Conservation (phyloP, 2,113 vertebrate genomes). For the Poicephalus meyeri region DNA sequence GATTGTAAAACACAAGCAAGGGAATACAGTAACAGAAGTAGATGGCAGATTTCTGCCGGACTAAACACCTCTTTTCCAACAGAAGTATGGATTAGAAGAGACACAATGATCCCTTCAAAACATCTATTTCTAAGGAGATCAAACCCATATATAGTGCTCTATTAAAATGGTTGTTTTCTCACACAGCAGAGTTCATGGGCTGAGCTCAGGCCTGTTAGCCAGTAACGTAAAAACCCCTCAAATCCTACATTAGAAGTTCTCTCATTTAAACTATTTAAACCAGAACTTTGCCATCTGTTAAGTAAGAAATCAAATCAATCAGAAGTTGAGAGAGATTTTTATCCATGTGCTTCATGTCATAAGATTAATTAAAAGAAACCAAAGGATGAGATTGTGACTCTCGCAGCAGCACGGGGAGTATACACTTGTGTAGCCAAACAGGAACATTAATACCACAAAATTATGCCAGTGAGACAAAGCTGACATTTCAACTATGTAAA, state of each 20-base stretch:
- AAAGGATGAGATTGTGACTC: conserved; percentile 49
- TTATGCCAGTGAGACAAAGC: conserved; percentile 57
- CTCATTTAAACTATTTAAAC: conserved; percentile 72
- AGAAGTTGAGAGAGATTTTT: conserved; percentile 26
- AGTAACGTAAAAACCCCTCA: conserved; percentile 61
- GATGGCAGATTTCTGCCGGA: conserved; percentile 62
- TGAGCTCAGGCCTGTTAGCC: conserved; percentile 65
- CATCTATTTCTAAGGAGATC: conserved; percentile 54
- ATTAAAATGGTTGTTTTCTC: conserved; percentile 42
- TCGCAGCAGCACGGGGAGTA: conserved; percentile 43
- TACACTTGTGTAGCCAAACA: conserved; percentile 34
- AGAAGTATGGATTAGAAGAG: conserved; percentile 63
- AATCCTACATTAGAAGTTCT: conserved; percentile 61
- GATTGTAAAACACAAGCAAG: conserved; percentile 55
- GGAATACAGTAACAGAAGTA: conserved; percentile 57
- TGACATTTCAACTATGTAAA: conserved; percentile 55
- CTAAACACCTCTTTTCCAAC: conserved; percentile 62
- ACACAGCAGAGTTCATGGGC: conserved; percentile 43
- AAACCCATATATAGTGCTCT: conserved; percentile 39
- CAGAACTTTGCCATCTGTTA: conserved; percentile 71
- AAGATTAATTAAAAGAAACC: background rate
- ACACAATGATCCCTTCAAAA: conserved; percentile 59
- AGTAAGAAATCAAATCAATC: conserved; percentile 64
- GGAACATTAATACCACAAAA: conserved; percentile 48
- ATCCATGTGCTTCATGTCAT: background rate